Percentiles rank a stretch among this genome's conserved stretches.
These are phyloP conservation scores for Cosmorhoe ocellata DNA, from an alignment of 2,888 invertebrate genomes.

Conservation along the genomic window DNA sequence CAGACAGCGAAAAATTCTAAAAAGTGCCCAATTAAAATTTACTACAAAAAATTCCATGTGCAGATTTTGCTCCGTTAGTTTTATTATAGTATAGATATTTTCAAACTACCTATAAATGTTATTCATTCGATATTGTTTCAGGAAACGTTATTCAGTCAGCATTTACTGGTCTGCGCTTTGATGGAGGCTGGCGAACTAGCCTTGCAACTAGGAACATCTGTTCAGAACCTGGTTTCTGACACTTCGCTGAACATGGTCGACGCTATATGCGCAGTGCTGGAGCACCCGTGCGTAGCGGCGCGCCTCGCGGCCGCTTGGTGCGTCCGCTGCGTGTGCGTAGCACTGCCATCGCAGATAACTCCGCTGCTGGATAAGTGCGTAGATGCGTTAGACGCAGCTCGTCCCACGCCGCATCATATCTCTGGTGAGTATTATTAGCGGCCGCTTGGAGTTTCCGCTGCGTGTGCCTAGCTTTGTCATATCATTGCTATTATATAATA, in stretches of 20 bases:
- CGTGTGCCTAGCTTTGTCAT: neutral
- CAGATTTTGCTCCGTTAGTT: too few relatives aligned
- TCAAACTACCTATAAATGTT: too few relatives aligned
- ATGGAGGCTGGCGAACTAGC: slow-evolving; percentile 96
- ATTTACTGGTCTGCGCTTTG: slow-evolving; percentile 94
- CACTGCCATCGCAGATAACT: slow-evolving; percentile 96
- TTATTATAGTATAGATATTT: too few relatives aligned
- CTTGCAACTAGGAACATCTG: slow-evolving; percentile 96
- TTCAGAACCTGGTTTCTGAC: slow-evolving; percentile 94
- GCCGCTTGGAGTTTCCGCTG: neutral
- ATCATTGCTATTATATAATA: too few relatives aligned
- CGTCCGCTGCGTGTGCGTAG: slow-evolving; percentile 94
- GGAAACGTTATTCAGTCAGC: slow-evolving; percentile 95
- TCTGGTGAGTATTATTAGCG: slow-evolving; percentile 67
- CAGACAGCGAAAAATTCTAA: too few relatives aligned
- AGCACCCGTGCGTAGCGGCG: slow-evolving; percentile 97
- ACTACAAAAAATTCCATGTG: too few relatives aligned
- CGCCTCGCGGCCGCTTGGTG: slow-evolving; percentile 98
- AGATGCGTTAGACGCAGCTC: slow-evolving; percentile 93
- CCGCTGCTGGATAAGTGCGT: slow-evolving; percentile 95
- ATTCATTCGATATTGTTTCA: slow-evolving; percentile 62
- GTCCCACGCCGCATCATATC: slow-evolving; percentile 94
- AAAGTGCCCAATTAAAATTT: too few relatives aligned
- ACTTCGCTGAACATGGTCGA: slow-evolving; percentile 88
- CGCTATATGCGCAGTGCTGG: slow-evolving; percentile 86